These are phyloP conservation scores for Drosophila merina DNA, from an alignment of 2,888 invertebrate genomes.

Conservation along the genomic window DNA sequence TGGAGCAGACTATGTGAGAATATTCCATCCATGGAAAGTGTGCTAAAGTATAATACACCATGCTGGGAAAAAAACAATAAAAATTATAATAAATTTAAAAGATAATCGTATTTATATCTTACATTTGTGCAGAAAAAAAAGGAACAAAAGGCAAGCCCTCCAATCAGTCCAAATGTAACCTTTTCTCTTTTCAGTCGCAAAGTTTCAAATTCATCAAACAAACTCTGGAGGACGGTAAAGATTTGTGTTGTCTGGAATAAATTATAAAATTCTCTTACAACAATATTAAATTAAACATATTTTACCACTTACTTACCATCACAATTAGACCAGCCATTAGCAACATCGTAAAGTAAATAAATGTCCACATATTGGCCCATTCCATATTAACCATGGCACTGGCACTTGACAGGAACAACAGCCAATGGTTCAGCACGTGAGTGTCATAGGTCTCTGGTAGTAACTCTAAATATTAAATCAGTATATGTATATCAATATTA, in stretches of 20 bases:
- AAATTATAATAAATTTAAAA: background rate
- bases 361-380: constrained; percentile 89
- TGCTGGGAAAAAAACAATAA: constrained; percentile 51
- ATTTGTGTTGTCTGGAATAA: constrained; percentile 71
- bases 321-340: constrained; percentile 89
- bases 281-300: no score
- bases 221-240: constrained; percentile 68
- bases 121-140: constrained; percentile 77
- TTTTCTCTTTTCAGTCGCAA: constrained; percentile 64
- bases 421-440: constrained; percentile 62
- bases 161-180: constrained; percentile 59
- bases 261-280: no score
- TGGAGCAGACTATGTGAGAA: constrained; percentile 72
- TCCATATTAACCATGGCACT: constrained; percentile 66
- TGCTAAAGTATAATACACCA: constrained; percentile 61
- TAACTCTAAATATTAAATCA: constrained; percentile 22
- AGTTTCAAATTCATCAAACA: constrained; percentile 80
- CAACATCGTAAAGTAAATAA: constrained; percentile 91
- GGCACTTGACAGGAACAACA: constrained; percentile 69
- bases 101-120: constrained; percentile 9
- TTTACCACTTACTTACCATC: constrained; percentile 86
- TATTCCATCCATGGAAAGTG: constrained; percentile 57
- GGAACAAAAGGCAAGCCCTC: constrained; percentile 57
- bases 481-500: background rate
- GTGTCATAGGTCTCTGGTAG: constrained; percentile 4